These are phyloP conservation scores for Adineta ricciae DNA, from an alignment of 2,888 invertebrate genomes.

Conservation along the genomic window DNA sequence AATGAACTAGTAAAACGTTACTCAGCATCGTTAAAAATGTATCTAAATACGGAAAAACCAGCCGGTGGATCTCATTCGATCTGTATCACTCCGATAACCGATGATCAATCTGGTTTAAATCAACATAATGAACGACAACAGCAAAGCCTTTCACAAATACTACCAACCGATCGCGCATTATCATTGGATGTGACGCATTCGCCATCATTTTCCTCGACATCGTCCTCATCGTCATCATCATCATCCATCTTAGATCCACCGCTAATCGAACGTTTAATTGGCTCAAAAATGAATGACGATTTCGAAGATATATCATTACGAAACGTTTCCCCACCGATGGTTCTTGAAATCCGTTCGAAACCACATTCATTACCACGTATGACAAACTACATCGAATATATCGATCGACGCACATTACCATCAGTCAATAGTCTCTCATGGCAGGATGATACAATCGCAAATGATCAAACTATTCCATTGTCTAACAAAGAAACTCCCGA, in stretches of 20 bases:
- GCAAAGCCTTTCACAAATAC: background rate
- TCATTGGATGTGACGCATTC: background rate
- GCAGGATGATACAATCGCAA: constrained; percentile 42
- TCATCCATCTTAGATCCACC: background rate
- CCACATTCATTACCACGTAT: constrained; percentile 26
- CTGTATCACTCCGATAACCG: background rate
- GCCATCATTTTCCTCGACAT: background rate
- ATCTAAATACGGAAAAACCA: background rate
- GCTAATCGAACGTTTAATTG: background rate
- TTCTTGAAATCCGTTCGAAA: background rate
- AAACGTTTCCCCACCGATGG: background rate
- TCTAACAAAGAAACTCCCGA: background rate
- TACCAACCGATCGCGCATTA: background rate
- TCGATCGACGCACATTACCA: constrained; percentile 43
- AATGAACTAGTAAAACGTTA: background rate
- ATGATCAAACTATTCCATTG: background rate
- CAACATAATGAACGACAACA: background rate
- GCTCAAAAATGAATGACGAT: background rate
- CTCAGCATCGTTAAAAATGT: constrained; percentile 3
- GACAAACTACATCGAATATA: constrained; percentile 24
- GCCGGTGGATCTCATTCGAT: background rate
- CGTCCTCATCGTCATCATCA: background rate
- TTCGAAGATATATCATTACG: no score
- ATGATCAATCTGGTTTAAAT: background rate
- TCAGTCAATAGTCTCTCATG: constrained; percentile 45